Percentiles rank a stretch among this genome's conserved stretches.
Evolutionary conservation across 2,888 invertebrate species (phyloP).

Genomic region (Sarcophaga caerulescens): DNA sequence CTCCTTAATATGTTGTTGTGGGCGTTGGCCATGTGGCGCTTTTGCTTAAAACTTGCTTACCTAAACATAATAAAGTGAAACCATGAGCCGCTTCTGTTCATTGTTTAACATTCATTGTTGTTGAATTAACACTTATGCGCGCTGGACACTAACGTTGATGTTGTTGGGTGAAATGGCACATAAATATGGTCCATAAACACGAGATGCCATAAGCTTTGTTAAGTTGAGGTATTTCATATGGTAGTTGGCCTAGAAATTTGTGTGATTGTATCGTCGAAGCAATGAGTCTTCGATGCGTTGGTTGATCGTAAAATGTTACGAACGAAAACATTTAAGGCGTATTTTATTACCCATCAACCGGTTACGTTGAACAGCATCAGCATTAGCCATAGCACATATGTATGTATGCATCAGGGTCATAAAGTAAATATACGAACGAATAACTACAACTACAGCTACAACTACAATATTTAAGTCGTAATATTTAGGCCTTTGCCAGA

Average conservation of each 20-base stretch:
- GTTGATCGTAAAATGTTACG: constrained; percentile 60
- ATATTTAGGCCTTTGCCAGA: constrained; percentile 13
- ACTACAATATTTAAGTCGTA: constrained; percentile 2
- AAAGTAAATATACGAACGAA: not conserved
- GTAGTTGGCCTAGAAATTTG: not conserved
- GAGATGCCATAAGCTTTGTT: constrained; percentile 51
- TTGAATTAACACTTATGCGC: constrained; percentile 50
- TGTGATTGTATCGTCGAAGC: not conserved
- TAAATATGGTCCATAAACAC: constrained; percentile 50
- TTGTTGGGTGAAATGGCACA: constrained; percentile 5
- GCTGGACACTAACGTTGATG: not conserved
- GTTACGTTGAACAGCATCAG: not conserved
- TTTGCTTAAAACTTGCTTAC: constrained; percentile 58
- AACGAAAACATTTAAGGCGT: constrained; percentile 58
- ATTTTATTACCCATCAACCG: constrained; percentile 52
- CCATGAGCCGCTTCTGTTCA: not conserved
- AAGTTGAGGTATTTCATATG: constrained; percentile 48
- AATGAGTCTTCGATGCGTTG: no score
- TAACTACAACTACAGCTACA: not conserved
- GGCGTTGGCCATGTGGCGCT: constrained; percentile 27
- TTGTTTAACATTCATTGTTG: constrained; percentile 36
- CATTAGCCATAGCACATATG: no score
- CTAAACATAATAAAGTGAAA: constrained; percentile 34
- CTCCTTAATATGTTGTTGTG: not conserved
- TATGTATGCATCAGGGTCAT: not conserved